A percentile compares a stretch with the other conserved stretches of the same genome.
Conservation (phyloP, 64 coral and sea anemone species). For the Actinia tenebrosa region DNA sequence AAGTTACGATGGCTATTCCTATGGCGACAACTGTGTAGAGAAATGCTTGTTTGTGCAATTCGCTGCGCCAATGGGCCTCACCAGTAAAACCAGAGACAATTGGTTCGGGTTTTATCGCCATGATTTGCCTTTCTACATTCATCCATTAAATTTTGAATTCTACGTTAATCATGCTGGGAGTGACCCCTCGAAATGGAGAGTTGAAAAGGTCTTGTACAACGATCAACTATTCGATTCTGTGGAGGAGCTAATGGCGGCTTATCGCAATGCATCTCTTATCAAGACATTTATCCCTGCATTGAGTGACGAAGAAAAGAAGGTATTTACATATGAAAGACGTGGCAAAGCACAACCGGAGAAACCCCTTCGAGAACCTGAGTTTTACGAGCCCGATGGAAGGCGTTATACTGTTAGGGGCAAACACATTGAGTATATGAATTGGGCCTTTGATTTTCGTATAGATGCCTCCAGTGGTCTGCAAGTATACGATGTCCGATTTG, state of each 20-base stretch:
- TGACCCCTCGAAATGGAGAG: slow-evolving; percentile 37
- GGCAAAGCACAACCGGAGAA: slow-evolving; percentile 25
- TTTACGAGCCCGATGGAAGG: slow-evolving; percentile 48
- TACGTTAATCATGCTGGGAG: slow-evolving; percentile 25
- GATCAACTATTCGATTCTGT: slow-evolving; percentile 41
- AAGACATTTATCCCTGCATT: slow-evolving; percentile 25
- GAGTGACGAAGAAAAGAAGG: slow-evolving; percentile 5
- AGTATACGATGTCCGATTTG: slow-evolving; percentile 36
- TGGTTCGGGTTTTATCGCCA: slow-evolving; percentile 19
- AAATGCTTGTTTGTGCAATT: background rate
- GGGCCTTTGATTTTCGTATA: slow-evolving; percentile 52
- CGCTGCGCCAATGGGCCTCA: slow-evolving; percentile 30
- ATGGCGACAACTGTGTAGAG: background rate
- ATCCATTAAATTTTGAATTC: slow-evolving; percentile 29
- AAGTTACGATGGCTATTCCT: slow-evolving; percentile 40
- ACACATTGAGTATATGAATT: slow-evolving; percentile 50
- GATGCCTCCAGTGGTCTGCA: slow-evolving; percentile 37
- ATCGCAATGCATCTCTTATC: slow-evolving; percentile 4
- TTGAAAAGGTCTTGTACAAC: slow-evolving; percentile 44
- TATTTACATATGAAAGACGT: slow-evolving; percentile 38
- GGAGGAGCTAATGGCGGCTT: slow-evolving; percentile 30
- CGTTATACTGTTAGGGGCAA: slow-evolving; percentile 29
- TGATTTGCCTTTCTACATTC: background rate
- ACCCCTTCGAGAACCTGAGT: slow-evolving; percentile 33
- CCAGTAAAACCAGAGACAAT: slow-evolving; percentile 11